These are phyloP conservation scores for Brachionus sp. DNA, from an alignment of 1,140 invertebrate genomes.

Conservation along the genomic window DNA sequence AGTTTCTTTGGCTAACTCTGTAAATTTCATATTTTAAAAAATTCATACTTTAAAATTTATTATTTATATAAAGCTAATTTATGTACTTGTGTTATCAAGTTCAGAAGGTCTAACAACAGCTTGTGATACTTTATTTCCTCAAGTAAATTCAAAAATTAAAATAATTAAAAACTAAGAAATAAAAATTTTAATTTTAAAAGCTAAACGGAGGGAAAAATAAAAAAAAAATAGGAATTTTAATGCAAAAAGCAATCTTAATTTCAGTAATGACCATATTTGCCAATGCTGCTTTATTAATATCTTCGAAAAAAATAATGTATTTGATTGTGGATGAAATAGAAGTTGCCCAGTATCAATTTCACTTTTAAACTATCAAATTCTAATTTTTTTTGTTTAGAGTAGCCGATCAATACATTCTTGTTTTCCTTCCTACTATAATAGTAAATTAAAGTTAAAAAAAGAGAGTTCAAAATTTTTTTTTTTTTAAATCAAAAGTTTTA, in stretches of 20 bases:
- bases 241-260: conserved; percentile 43
- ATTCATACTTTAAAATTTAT: background rate
- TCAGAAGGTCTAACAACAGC: conserved; percentile 18
- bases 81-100: background rate
- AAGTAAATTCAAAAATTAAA: background rate
- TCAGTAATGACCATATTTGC: background rate
- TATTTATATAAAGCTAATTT: background rate
- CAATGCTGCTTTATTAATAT: background rate
- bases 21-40: background rate
- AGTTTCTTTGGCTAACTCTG: conserved; percentile 33
- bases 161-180: background rate
- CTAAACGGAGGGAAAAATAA: conserved; percentile 1
- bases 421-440: conserved; percentile 20
- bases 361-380: background rate
- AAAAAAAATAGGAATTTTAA: conserved; percentile 24
- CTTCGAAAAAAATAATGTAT: background rate
- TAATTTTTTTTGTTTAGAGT: background rate
- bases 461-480: background rate
- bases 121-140: conserved; percentile 44
- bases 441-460: background rate
- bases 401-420: conserved; percentile 14
- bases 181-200: background rate
- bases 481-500: background rate
- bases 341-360: conserved; percentile 12
- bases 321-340: background rate